phyloP scores from a whole-genome alignment of 2,888 invertebrate species.

The Dasysyrphus albostriatus region DNA sequence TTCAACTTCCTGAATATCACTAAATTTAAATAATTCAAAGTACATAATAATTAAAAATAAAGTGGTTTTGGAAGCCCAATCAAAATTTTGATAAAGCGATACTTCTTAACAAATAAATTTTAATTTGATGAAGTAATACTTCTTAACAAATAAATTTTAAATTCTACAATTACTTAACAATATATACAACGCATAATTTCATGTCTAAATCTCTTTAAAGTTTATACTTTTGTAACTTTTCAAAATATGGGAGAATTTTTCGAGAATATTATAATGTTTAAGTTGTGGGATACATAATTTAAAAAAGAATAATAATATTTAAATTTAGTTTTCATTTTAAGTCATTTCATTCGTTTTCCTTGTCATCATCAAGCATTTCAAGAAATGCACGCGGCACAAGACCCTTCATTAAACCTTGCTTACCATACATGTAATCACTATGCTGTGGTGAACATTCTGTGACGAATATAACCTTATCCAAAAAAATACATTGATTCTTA shows the following conservation, averaged over 20 bases:
- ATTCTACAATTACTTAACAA: constrained; percentile 1
- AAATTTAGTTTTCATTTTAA: constrained; percentile 15
- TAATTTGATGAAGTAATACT: neutral
- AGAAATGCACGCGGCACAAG: constrained; percentile 92
- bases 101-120: neutral
- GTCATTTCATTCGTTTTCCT: constrained; percentile 76
- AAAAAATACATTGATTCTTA: constrained; percentile 1
- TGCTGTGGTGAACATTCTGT: constrained; percentile 87
- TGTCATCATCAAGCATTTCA: constrained; percentile 86
- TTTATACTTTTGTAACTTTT: neutral
- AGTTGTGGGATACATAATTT: neutral
- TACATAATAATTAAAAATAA: too few species aligned
- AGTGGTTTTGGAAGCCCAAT: constrained; percentile 51
- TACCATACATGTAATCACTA: constrained; percentile 91
- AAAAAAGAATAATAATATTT: neutral
- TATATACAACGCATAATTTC: constrained; percentile 11
- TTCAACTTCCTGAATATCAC: too few species aligned
- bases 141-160: neutral
- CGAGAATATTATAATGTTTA: neutral
- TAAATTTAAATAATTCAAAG: too few species aligned
- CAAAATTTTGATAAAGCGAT: neutral
- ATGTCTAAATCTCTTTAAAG: neutral
- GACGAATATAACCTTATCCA: constrained; percentile 88
- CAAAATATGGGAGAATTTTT: neutral
- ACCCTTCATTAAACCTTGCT: constrained; percentile 89